Percentiles rank a stretch among this genome's conserved stretches.
These are phyloP conservation scores for Hirtodrosophila confusa DNA, from an alignment of 2,888 invertebrate genomes.

Conservation along the genomic window DNA sequence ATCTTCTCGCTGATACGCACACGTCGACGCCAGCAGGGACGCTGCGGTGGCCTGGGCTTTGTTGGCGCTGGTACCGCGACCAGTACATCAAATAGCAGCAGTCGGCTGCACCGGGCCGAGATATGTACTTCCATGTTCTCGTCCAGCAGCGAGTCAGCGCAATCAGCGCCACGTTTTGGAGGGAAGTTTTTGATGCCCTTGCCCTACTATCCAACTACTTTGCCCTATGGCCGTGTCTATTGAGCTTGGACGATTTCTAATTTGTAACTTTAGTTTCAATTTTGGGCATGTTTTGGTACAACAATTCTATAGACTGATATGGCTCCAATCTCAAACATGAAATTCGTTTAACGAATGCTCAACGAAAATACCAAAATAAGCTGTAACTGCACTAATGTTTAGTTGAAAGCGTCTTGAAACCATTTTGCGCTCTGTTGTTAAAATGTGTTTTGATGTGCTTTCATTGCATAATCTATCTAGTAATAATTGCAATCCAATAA, in stretches of 20 bases:
- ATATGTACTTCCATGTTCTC: slow-evolving; percentile 83
- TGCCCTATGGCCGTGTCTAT: slow-evolving; percentile 84
- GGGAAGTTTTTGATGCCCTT: slow-evolving; percentile 83
- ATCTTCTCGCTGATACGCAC: slow-evolving; percentile 88
- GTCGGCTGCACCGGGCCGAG: slow-evolving; percentile 73
- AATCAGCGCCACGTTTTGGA: slow-evolving; percentile 82
- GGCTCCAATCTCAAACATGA: slow-evolving; percentile 51
- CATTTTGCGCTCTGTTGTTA: slow-evolving; percentile 33
- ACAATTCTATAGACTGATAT: slow-evolving; percentile 66
- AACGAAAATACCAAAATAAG: slow-evolving; percentile 54
- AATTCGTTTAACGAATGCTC: slow-evolving; percentile 56
- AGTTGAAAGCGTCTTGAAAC: slow-evolving; percentile 58
- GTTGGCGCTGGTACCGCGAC: slow-evolving; percentile 46
- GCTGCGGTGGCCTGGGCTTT: slow-evolving; percentile 35
- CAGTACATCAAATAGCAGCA: slow-evolving; percentile 71
- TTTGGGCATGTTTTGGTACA: slow-evolving; percentile 35
- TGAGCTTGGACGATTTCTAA: slow-evolving; percentile 46
- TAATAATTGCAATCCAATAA: slow-evolving; percentile 21
- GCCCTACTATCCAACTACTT: slow-evolving; percentile 82
- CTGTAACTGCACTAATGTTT: slow-evolving; percentile 30
- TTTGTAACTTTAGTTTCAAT: slow-evolving; percentile 14
- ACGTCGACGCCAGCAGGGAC: slow-evolving; percentile 81
- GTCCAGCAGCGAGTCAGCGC: slow-evolving; percentile 83
- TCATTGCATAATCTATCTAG: slow-evolving; percentile 30
- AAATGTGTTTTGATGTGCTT: slow-evolving; percentile 55